Conservation (phyloP, 2,113 vertebrate genomes). For the Lamprotornis superbus region DNA sequence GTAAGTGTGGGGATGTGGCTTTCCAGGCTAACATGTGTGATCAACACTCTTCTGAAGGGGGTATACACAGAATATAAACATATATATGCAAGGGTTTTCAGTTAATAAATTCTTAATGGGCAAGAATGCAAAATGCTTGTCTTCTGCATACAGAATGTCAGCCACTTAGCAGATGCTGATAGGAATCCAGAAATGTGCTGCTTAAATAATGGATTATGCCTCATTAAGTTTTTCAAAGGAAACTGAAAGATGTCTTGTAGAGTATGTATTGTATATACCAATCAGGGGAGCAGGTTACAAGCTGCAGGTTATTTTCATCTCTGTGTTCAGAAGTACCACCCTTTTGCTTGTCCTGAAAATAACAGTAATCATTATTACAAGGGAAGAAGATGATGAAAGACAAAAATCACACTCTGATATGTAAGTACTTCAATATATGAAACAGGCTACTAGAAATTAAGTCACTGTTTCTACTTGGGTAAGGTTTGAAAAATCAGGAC, state of each 20-base stretch:
- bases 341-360: slow-evolving; percentile 74
- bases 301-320: slow-evolving; percentile 74
- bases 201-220: not conserved
- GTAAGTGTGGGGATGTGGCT: not conserved
- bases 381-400: not conserved
- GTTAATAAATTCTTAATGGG: not conserved
- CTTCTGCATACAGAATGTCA: not conserved
- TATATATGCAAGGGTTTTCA: not conserved
- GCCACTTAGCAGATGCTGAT: not conserved
- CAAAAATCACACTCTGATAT: not conserved
- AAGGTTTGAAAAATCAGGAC: not conserved
- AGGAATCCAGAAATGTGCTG: not conserved
- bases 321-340: slow-evolving; percentile 79
- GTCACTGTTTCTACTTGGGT: not conserved
- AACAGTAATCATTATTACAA: not conserved
- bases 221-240: not conserved
- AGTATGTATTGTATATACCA: slow-evolving; percentile 71
- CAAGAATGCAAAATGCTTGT: not conserved
- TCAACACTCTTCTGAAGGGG: not conserved
- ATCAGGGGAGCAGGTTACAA: slow-evolving; percentile 88
- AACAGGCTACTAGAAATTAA: not conserved
- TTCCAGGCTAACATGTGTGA: not conserved
- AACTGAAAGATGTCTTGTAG: not conserved
- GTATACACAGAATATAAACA: not conserved
- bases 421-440: not conserved